Evolutionary conservation across 2,113 vertebrate species (phyloP).

Genomic region (Naja naja): DNA sequence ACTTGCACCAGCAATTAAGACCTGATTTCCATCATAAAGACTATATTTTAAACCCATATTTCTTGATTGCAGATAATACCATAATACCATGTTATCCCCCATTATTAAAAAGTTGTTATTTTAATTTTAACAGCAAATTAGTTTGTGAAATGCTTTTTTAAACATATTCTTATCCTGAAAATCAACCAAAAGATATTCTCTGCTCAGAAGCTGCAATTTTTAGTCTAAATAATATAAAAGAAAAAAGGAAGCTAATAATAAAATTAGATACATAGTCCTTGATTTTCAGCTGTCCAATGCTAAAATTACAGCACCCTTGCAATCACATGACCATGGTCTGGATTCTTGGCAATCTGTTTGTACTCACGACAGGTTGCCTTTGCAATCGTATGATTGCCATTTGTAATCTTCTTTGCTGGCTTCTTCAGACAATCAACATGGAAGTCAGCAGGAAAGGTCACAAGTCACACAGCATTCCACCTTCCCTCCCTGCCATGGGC

Average conservation of each 20-base stretch:
- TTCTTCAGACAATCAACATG: not conserved
- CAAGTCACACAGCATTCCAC: too few species aligned
- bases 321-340: too few species aligned
- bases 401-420: not conserved
- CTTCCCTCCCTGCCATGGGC: too few species aligned
- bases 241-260: not conserved
- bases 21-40: not conserved
- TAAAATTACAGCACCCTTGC: too few species aligned
- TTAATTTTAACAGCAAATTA: not conserved
- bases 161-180: not conserved
- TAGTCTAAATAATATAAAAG: not conserved
- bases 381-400: too few species aligned
- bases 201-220: not conserved
- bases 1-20: not conserved
- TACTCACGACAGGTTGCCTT: too few species aligned
- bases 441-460: too few species aligned
- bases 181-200: not conserved
- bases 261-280: too few species aligned
- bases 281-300: too few species aligned
- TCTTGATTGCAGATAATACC: not conserved
- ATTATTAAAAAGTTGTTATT: not conserved
- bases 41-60: not conserved
- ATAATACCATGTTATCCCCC: not conserved
- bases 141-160: not conserved
- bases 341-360: too few species aligned